Evolutionary conservation across 1,140 invertebrate genomes (phyloP).

Genomic region (Leptinotarsa defecta): DNA sequence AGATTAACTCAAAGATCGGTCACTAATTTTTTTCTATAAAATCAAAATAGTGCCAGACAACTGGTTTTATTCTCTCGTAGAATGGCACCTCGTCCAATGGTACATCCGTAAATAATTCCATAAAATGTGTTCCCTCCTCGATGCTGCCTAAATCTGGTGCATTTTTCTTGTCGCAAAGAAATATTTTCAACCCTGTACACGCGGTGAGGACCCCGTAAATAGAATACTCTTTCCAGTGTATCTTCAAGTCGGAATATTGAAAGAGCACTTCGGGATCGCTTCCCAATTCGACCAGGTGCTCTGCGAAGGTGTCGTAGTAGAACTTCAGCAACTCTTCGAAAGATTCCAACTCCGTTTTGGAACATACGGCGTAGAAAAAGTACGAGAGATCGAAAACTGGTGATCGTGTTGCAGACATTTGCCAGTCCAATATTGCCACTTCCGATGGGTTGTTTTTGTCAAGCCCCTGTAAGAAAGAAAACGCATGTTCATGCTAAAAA

Average conservation of each 20-base stretch:
- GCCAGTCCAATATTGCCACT: constrained; percentile 60
- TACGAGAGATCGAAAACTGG: constrained; percentile 63
- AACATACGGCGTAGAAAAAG: constrained; percentile 61
- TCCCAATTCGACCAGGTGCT: constrained; percentile 47
- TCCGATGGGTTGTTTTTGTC: constrained; percentile 49
- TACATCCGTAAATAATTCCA: not conserved
- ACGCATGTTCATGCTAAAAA: not conserved
- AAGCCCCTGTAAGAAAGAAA: not conserved
- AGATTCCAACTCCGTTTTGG: constrained; percentile 58
- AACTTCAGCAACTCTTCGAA: constrained; percentile 58
- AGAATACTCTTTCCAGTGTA: constrained; percentile 52
- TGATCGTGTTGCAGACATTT: constrained; percentile 59
- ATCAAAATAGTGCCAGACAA: constrained; percentile 27
- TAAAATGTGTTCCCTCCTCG: constrained; percentile 20
- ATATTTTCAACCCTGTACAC: constrained; percentile 26
- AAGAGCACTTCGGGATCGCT: constrained; percentile 57
- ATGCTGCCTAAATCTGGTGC: constrained; percentile 21
- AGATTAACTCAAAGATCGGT: no score
- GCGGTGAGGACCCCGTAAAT: constrained; percentile 51
- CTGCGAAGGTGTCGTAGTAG: constrained; percentile 59
- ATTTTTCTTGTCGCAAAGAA: constrained; percentile 30
- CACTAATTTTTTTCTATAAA: not conserved
- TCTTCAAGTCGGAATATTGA: constrained; percentile 55
- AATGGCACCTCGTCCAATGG: constrained; percentile 11
- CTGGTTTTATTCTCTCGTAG: constrained; percentile 26